Conservation (phyloP, 2,113 vertebrate genomes). For the Larimichthys polyactis region DNA sequence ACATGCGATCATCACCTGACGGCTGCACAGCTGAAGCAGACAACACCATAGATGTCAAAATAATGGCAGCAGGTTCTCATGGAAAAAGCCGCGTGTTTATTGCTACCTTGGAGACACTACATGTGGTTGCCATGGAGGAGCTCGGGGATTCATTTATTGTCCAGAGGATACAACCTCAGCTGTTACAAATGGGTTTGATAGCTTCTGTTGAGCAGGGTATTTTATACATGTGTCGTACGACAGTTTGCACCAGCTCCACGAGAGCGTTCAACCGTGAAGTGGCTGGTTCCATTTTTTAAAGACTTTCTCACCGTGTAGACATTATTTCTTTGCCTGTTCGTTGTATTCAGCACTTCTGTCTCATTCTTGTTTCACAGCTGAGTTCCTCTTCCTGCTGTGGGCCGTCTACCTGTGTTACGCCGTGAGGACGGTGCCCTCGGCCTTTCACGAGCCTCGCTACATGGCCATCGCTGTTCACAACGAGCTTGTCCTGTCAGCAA, state of each 20-base stretch:
- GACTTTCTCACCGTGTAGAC: background rate
- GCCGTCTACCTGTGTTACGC: conserved; percentile 97
- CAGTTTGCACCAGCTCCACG: conserved; percentile 8
- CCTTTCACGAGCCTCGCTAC: conserved; percentile 98
- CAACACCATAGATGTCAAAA: conserved; percentile 24
- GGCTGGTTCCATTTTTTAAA: background rate
- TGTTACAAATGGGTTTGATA: conserved; percentile 34
- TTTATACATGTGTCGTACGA: conserved; percentile 19
- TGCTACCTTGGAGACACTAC: conserved; percentile 53
- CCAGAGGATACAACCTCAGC: conserved; percentile 67
- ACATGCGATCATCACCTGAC: background rate
- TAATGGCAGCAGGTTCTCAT: conserved; percentile 30
- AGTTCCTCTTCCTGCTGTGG: conserved; percentile 99
- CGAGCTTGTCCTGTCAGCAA: conserved; percentile 94
- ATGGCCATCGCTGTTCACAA: conserved; percentile 98
- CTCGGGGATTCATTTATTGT: conserved; percentile 48
- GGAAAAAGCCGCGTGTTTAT: conserved; percentile 51
- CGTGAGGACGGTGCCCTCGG: conserved; percentile 96
- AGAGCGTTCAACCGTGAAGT: conserved; percentile 30
- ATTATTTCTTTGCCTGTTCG: background rate
- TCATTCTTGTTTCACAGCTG: conserved; percentile 83
- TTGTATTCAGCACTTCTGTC: conserved; percentile 7
- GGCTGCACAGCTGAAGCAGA: conserved; percentile 21
- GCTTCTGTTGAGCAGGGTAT: conserved; percentile 39
- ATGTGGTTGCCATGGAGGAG: conserved; percentile 45